These are phyloP conservation scores for Telenomus remus DNA, from an alignment of 1,140 invertebrate species.

Conservation along the genomic window DNA sequence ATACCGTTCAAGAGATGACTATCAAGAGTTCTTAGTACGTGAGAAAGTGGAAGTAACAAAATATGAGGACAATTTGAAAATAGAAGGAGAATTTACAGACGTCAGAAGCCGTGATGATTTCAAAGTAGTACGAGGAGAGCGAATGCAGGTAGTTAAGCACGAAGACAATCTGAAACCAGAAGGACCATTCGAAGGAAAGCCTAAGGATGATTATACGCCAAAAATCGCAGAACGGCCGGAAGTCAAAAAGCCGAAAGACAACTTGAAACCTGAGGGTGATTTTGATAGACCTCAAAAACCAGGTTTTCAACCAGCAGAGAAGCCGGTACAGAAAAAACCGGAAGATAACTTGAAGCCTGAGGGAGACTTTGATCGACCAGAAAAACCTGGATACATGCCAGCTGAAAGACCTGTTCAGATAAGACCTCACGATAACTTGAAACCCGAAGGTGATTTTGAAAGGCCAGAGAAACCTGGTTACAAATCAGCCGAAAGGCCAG, in stretches of 20 bases:
- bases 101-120: constrained; percentile 64
- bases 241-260: background rate
- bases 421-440: constrained; percentile 74
- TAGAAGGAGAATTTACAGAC: constrained; percentile 76
- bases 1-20: constrained; percentile 70
- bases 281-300: constrained; percentile 70
- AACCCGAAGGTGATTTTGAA: constrained; percentile 74
- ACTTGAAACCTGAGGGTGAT: constrained; percentile 56
- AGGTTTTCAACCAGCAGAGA: constrained; percentile 65
- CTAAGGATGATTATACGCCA: constrained; percentile 74
- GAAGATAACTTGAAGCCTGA: constrained; percentile 79
- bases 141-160: constrained; percentile 65
- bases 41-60: constrained; percentile 63
- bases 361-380: constrained; percentile 78
- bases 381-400: constrained; percentile 69
- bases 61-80: constrained; percentile 73
- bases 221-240: background rate
- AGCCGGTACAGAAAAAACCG: constrained; percentile 71
- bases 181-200: constrained; percentile 76
- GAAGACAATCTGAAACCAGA: constrained; percentile 76
- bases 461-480: constrained; percentile 72
- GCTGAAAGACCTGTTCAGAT: constrained; percentile 76
- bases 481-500: constrained; percentile 76
- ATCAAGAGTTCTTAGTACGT: constrained; percentile 60
- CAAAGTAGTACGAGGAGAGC: constrained; percentile 73